Base-by-base conservation (phyloP, 2,113 vertebrate genomes). In the Coptodon rendalli region DNA sequence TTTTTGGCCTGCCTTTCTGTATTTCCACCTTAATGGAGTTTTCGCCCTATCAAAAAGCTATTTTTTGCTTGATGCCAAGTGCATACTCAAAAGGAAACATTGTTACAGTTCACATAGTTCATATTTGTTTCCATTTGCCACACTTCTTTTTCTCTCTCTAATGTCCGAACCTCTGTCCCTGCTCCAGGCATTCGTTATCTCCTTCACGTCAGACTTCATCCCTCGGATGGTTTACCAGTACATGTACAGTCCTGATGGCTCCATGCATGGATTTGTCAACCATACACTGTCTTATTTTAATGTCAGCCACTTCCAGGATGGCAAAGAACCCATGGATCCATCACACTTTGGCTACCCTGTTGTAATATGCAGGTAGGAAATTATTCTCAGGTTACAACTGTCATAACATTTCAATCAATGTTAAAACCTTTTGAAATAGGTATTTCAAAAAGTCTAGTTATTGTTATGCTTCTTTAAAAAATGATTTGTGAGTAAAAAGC, bases 201-300 rank as follows among this genome's bases (percentile, higher is more conserved):
- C 98, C 93, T 99, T 99, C 97, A 99, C 99, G 1, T 99, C 99
- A 2, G 99, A 99, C 97, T 99, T 99, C 97, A 98, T 99, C 95
- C 99, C 99, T 22, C 97, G 99, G 88, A 97, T 99, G 95, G 98
- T 99, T 76, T 99, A 99, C 97, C 97, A 98, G 90, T 99, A 99
- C 94, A 99, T 98, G 97, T 99, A 99, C 98, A 99, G 99, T 86
- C 91, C 96, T 34, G 96, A 98, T n/a, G 98, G 98, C 91, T 98
- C 98, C 93, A 98, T 99, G 98, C 98, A 98, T 11, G 98, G 98
- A 94, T 99, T 99, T 85, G 97, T 99, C 90, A 99, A 99, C 96
- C 97, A 99, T 94, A 99, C 98, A 0, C 97, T 99, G 40, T 99
- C 98, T 89, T 98, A 97, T 96, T 99, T 99, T 94, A 98, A 99